Conservation (phyloP, 2,113 vertebrate species). For the Perca flavescens region DNA sequence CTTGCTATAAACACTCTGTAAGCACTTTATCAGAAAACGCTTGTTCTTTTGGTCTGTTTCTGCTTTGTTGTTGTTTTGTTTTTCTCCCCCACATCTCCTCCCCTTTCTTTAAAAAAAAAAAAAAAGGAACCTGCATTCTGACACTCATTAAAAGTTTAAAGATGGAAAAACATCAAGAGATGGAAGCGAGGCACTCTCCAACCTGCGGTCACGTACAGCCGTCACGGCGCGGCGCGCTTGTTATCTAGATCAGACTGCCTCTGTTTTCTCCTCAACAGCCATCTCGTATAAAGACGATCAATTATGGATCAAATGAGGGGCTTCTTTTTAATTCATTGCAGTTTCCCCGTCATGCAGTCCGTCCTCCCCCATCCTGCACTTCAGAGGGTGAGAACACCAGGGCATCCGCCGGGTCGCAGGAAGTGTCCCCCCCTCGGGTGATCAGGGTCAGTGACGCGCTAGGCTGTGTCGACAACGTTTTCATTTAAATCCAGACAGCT, state of each 20-base stretch:
- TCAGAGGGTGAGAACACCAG: not conserved
- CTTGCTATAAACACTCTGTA: constrained; percentile 82
- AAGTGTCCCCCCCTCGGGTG: not conserved
- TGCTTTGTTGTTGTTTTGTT: constrained; percentile 87
- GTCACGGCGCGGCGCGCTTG: constrained; percentile 77
- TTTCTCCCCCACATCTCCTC: constrained; percentile 51
- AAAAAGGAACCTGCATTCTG: constrained; percentile 78
- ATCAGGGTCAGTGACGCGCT: not conserved
- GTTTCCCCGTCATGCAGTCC: constrained; percentile 37
- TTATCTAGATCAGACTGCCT: constrained; percentile 78
- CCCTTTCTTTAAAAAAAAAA: constrained; percentile 61
- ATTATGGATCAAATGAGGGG: constrained; percentile 86
- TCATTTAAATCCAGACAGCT: too few relatives aligned
- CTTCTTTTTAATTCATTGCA: constrained; percentile 62
- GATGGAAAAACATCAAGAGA: constrained; percentile 81
- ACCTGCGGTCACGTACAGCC: constrained; percentile 84
- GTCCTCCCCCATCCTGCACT: constrained; percentile 7
- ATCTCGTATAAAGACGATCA: constrained; percentile 80
- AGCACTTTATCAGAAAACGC: constrained; percentile 86
- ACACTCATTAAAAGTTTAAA: constrained; percentile 87
- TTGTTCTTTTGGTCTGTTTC: constrained; percentile 85
- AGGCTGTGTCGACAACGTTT: too few relatives aligned
- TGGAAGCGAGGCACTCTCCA: constrained; percentile 72
- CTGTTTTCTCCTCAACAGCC: constrained; percentile 59
- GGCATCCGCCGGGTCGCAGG: not conserved